A percentile compares a stretch with the other conserved stretches of the same genome.
Conservation (phyloP, 2,113 vertebrate genomes). For the Barnardius zonarius region DNA sequence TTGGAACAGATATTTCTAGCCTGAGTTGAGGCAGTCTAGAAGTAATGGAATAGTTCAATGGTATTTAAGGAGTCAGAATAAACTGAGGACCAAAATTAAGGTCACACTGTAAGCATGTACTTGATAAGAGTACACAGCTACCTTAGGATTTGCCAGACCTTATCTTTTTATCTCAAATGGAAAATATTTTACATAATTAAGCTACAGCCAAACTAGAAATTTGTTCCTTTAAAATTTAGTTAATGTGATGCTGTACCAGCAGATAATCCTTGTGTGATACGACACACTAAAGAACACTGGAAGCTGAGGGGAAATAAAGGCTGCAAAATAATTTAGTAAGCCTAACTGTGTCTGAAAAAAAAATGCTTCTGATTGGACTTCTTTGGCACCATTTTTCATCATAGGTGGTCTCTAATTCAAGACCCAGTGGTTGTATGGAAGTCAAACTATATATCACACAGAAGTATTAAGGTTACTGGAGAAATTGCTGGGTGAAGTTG, state of each 20-base stretch:
- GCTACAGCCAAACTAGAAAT: neutral
- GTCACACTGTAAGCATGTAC: neutral
- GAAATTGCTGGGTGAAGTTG: neutral
- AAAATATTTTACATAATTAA: neutral
- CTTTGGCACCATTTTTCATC: neutral
- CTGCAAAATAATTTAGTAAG: neutral
- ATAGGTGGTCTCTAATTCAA: neutral
- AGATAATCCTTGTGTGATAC: neutral
- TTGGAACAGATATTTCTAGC: neutral
- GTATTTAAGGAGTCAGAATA: neutral
- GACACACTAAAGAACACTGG: neutral
- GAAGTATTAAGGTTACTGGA: neutral
- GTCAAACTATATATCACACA: neutral
- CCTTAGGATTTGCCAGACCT: neutral
- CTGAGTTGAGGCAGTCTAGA: neutral
- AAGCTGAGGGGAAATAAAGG: neutral
- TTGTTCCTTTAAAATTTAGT: neutral
- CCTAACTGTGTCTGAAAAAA: neutral
- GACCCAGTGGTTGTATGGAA: neutral
- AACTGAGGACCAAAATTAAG: neutral
- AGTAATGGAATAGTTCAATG: neutral
- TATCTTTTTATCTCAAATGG: neutral
- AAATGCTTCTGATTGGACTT: neutral
- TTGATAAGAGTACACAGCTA: neutral
- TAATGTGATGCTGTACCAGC: neutral